A percentile compares a stretch with the other conserved stretches of the same genome.
phyloP scores from a whole-genome alignment of 2,113 vertebrate species.

The Crotophaga sulcirostris region DNA sequence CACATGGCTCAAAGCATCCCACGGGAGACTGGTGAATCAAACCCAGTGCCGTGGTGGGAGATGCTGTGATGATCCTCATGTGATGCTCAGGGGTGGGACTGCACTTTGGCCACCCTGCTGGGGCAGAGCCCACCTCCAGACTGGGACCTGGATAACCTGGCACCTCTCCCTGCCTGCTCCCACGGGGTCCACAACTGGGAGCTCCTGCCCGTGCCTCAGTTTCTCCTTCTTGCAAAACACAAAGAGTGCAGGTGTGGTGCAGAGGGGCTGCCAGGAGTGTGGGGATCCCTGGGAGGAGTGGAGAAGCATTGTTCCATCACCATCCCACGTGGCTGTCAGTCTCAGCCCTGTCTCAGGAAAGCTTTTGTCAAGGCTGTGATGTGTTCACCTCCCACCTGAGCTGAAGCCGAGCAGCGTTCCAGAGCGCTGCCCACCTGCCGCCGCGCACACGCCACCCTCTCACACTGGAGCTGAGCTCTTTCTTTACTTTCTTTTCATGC shows the following conservation, averaged over 20 bases:
- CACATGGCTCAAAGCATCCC: rapidly evolving
- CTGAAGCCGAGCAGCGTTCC: neutral
- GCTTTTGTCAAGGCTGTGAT: neutral
- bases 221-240: neutral
- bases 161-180: neutral
- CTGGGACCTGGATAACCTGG: rapidly evolving
- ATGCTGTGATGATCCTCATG: rapidly evolving
- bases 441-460: neutral
- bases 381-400: neutral
- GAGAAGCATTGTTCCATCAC: rapidly evolving
- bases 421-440: neutral
- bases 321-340: neutral
- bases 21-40: neutral
- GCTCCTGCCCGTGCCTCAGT: neutral
- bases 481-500: neutral
- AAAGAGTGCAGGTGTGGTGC: rapidly evolving
- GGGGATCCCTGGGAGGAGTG: neutral
- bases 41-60: rapidly evolving
- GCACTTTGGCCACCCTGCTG: neutral
- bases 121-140: neutral
- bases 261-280: rapidly evolving
- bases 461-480: neutral
- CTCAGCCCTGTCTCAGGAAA: neutral
- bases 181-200: neutral
- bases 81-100: neutral